Evolutionary conservation across 2,888 invertebrate species (phyloP).

Genomic region (Ophion costatus): DNA sequence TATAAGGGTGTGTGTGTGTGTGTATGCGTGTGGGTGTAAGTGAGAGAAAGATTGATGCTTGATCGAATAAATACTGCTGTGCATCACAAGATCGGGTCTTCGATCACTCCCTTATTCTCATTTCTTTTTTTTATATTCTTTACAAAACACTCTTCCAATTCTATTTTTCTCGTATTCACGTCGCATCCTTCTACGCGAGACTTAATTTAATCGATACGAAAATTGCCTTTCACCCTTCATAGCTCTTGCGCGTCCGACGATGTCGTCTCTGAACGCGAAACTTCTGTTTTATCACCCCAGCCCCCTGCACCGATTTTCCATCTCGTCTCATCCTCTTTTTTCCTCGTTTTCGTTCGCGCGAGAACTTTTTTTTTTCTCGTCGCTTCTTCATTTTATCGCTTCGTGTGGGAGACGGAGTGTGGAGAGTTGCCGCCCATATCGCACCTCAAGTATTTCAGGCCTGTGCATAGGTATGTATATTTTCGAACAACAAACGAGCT

Average conservation of each 20-base stretch:
- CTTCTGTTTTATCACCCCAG: constrained; percentile 30
- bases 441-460: constrained; percentile 39
- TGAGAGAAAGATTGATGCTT: constrained; percentile 37
- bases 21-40: constrained; percentile 15
- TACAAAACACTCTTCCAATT: constrained; percentile 26
- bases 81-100: constrained; percentile 56
- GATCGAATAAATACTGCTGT: constrained; percentile 62
- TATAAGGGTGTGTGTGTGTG: constrained; percentile 11
- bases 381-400: constrained; percentile 4
- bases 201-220: constrained; percentile 67
- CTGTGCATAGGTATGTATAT: constrained; percentile 11
- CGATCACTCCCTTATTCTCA: constrained; percentile 21
- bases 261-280: constrained; percentile 39
- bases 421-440: constrained; percentile 14
- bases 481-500: constrained; percentile 40
- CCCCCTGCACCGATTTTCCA: background rate
- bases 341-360: background rate
- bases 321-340: background rate
- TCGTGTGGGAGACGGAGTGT: constrained; percentile 6
- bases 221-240: constrained; percentile 67
- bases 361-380: background rate
- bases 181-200: constrained; percentile 52
- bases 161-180: constrained; percentile 49
- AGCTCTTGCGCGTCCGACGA: constrained; percentile 29
- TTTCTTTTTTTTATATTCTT: background rate